A percentile compares a stretch with the other conserved stretches of the same genome.
Conservation (phyloP, 2,888 invertebrate species). For the Drosophila tripunctata region DNA sequence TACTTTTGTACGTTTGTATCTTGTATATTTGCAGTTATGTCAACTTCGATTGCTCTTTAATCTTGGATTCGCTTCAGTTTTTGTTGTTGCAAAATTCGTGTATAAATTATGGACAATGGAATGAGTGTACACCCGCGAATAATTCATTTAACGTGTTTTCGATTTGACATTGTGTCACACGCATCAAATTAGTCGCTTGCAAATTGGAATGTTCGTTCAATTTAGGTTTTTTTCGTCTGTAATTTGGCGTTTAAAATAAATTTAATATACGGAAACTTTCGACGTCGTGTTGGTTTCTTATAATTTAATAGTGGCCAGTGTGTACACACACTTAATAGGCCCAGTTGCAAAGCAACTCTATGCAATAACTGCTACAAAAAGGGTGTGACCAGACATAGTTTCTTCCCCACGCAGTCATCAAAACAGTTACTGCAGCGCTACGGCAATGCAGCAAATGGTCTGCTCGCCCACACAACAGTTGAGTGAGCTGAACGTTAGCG, state of each 20-base stretch:
- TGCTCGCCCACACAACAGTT: neutral
- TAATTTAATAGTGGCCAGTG: conserved; percentile 49
- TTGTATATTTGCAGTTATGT: conserved; percentile 62
- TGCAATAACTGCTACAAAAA: conserved; percentile 31
- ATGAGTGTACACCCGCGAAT: conserved; percentile 61
- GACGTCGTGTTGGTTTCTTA: conserved; percentile 69
- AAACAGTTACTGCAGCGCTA: neutral
- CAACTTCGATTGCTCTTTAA: conserved; percentile 60
- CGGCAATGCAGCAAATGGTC: conserved; percentile 6
- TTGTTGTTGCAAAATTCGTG: conserved; percentile 63
- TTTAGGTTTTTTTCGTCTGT: conserved; percentile 47
- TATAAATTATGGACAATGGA: conserved; percentile 75
- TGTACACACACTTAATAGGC: conserved; percentile 41
- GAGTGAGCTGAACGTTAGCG: neutral
- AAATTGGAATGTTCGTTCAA: conserved; percentile 47
- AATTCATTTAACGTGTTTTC: conserved; percentile 62
- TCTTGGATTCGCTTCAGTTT: conserved; percentile 47
- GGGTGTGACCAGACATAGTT: conserved; percentile 29
- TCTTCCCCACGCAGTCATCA: fast-evolving
- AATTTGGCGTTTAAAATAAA: conserved; percentile 54
- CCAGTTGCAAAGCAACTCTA: conserved; percentile 10
- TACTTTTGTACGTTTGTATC: conserved; percentile 42
- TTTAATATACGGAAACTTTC: conserved; percentile 67
- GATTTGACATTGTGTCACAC: conserved; percentile 61
- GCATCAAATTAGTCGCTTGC: conserved; percentile 45